These are phyloP conservation scores for Patiria miniata DNA, from an alignment of 35 echinoderm and acorn worm species.

Conservation along the genomic window DNA sequence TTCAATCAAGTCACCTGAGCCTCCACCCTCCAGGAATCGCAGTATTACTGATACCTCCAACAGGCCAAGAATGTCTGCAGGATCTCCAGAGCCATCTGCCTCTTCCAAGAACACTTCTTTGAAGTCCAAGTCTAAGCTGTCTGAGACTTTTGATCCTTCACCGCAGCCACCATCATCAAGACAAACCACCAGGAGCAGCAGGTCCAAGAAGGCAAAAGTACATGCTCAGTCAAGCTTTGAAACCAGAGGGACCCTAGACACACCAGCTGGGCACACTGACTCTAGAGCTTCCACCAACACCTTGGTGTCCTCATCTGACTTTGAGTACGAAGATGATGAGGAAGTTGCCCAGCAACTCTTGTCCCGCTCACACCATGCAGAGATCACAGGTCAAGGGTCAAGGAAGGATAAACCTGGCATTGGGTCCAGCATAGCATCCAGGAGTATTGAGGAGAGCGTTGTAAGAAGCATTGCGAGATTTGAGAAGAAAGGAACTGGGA, in stretches of 20 bases:
- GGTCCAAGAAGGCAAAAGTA: not conserved
- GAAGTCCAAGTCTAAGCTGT: not conserved
- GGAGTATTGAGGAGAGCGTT: not conserved
- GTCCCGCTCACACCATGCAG: not conserved
- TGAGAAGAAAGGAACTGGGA: not conserved
- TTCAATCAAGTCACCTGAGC: not conserved
- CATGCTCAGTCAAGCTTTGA: not conserved
- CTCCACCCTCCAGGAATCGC: not conserved
- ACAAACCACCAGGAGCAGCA: not conserved
- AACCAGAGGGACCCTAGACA: not conserved
- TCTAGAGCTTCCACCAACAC: slow-evolving; percentile 56
- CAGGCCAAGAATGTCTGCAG: not conserved
- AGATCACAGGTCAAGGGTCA: not conserved
- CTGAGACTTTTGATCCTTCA: not conserved
- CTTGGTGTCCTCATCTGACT: slow-evolving; percentile 50
- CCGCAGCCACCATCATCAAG: slow-evolving; percentile 3
- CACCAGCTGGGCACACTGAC: slow-evolving; percentile 32
- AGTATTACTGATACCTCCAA: not conserved
- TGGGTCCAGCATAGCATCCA: not conserved
- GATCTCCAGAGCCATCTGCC: not conserved
- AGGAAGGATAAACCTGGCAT: not conserved
- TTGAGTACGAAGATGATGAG: slow-evolving; percentile 61
- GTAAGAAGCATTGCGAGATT: not conserved
- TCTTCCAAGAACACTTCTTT: not conserved
- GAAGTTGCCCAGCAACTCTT: slow-evolving; percentile 18